Percentiles rank a stretch among this genome's conserved stretches.
These are phyloP conservation scores for Platycercus adscitus DNA, from an alignment of 2,113 vertebrate genomes.

Conservation along the genomic window DNA sequence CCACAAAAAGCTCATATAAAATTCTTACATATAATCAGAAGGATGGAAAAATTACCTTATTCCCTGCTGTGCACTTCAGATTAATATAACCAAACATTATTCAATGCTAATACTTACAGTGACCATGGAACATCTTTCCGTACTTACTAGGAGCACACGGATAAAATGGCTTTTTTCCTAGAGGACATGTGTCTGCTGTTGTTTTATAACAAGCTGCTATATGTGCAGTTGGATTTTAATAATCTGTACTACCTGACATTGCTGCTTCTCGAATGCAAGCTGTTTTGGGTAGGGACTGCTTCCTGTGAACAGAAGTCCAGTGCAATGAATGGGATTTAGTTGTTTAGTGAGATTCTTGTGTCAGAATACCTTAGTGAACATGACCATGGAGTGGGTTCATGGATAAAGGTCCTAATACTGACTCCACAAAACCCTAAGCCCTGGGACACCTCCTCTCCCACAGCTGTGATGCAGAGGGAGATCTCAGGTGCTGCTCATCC, in stretches of 20 bases:
- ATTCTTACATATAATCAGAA: slow-evolving; percentile 45
- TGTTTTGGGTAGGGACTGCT: neutral
- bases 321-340: neutral
- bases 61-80: slow-evolving; percentile 40
- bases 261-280: neutral
- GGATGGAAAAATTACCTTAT: slow-evolving; percentile 47
- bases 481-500: neutral
- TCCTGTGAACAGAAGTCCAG: neutral
- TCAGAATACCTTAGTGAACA: neutral
- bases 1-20: slow-evolving; percentile 22
- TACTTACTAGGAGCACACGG: neutral
- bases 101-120: neutral
- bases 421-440: neutral
- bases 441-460: neutral
- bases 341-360: neutral
- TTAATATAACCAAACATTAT: slow-evolving; percentile 56
- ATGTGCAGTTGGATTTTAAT: neutral
- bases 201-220: neutral
- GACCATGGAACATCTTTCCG: slow-evolving; percentile 27
- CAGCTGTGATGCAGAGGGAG: neutral
- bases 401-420: neutral
- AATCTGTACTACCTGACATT: neutral
- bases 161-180: slow-evolving; percentile 12
- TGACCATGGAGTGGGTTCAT: neutral
- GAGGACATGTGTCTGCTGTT: neutral